A percentile compares a stretch with the other conserved stretches of the same genome.
These are phyloP conservation scores for Probosciger aterrimus DNA, from an alignment of 2,113 vertebrate genomes.

Conservation along the genomic window DNA sequence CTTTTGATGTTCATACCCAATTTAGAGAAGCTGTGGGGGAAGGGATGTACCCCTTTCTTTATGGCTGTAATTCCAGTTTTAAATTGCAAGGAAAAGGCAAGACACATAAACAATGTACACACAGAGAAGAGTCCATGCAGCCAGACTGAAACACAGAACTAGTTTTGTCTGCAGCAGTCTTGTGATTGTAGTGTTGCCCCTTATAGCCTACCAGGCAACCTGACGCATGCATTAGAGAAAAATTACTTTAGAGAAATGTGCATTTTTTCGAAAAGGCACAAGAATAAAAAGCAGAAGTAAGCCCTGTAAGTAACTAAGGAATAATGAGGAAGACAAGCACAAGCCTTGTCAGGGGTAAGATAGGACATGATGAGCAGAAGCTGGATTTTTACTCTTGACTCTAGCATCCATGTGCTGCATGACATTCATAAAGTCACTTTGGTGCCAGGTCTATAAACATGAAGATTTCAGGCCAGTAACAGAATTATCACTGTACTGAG, in stretches of 20 bases:
- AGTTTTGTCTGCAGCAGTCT: background rate
- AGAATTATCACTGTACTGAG: background rate
- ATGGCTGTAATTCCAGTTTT: background rate
- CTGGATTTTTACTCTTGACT: background rate
- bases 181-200: background rate
- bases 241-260: background rate
- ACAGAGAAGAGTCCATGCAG: background rate
- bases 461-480: rapidly evolving
- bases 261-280: background rate
- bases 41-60: background rate
- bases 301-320: background rate
- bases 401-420: background rate
- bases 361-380: background rate
- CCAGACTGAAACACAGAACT: background rate
- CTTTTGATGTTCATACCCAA: background rate
- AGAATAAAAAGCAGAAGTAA: background rate
- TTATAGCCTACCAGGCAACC: rapidly evolving
- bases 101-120: background rate
- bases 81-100: background rate
- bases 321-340: background rate
- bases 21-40: background rate
- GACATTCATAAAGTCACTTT: background rate
- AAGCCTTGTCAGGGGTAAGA: background rate
- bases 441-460: background rate
- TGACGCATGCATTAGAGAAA: background rate